phyloP scores from a whole-genome alignment of 2,797 vertebrate species.

The Stomatorhinus walkeri region DNA sequence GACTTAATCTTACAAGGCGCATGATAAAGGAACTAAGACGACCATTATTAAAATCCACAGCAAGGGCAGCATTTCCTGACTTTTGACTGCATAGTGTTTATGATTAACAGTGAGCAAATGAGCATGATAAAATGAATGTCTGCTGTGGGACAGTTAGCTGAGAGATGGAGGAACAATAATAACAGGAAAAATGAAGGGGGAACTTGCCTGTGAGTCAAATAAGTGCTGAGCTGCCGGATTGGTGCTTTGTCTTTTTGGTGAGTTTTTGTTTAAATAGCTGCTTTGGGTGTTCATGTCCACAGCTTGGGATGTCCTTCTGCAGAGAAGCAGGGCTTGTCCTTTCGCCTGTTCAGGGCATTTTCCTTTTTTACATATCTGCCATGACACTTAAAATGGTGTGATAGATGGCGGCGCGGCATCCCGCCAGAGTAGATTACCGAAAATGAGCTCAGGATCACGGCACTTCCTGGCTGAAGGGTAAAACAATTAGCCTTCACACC shows the following conservation, averaged over 20 bases:
- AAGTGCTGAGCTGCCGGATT: background rate
- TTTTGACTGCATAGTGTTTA: background rate
- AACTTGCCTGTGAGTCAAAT: background rate
- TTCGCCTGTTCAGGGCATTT: background rate
- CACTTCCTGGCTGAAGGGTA: conserved; percentile 8
- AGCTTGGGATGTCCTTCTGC: background rate
- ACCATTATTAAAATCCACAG: background rate
- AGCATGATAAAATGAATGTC: background rate
- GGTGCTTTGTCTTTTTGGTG: background rate
- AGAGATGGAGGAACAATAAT: background rate
- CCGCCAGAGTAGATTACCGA: background rate
- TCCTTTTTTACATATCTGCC: background rate
- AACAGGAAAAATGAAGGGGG: background rate
- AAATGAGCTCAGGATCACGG: background rate
- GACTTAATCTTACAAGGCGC: background rate
- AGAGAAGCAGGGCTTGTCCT: background rate
- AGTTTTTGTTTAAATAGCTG: background rate
- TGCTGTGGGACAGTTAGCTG: background rate
- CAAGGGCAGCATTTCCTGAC: background rate
- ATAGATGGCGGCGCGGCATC: background rate
- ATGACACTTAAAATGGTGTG: background rate
- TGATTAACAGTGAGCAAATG: background rate
- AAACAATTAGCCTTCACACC: background rate
- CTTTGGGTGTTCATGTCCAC: background rate
- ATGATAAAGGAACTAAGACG: background rate